phyloP scores from a whole-genome alignment of 2,888 invertebrate species.

The Drosophila quinaria region DNA sequence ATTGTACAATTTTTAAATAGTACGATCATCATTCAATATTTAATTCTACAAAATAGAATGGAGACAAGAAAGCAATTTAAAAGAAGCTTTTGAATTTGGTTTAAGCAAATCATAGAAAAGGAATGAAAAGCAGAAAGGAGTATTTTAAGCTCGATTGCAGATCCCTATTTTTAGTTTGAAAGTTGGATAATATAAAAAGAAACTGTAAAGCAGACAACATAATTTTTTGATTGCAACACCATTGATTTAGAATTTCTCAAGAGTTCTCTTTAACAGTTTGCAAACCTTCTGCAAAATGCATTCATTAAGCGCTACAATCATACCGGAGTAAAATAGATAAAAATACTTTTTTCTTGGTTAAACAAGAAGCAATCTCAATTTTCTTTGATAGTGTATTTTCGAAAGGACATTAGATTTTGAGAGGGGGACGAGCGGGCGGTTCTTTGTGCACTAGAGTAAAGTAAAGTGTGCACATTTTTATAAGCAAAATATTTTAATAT shows the following conservation, averaged over 20 bases:
- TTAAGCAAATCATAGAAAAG: constrained; percentile 31
- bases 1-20: background rate
- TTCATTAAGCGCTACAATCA: constrained; percentile 6
- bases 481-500: constrained; percentile 11
- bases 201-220: background rate
- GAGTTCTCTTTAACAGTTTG: background rate
- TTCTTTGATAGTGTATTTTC: background rate
- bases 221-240: background rate
- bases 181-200: background rate
- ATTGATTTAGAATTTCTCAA: background rate
- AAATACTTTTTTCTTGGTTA: background rate
- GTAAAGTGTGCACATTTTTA: constrained; percentile 42
- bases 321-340: constrained; percentile 15
- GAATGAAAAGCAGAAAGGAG: background rate
- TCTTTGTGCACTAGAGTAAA: constrained; percentile 42
- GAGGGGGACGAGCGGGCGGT: constrained; percentile 11
- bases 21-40: background rate
- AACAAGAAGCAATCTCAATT: constrained; percentile 17
- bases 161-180: background rate
- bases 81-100: constrained; percentile 34
- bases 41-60: constrained; percentile 26
- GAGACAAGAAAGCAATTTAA: constrained; percentile 7
- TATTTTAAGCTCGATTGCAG: background rate
- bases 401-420: constrained; percentile 1
- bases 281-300: background rate